These are phyloP conservation scores for Hippolais icterina DNA, from an alignment of 2,113 vertebrate species.

Conservation along the genomic window DNA sequence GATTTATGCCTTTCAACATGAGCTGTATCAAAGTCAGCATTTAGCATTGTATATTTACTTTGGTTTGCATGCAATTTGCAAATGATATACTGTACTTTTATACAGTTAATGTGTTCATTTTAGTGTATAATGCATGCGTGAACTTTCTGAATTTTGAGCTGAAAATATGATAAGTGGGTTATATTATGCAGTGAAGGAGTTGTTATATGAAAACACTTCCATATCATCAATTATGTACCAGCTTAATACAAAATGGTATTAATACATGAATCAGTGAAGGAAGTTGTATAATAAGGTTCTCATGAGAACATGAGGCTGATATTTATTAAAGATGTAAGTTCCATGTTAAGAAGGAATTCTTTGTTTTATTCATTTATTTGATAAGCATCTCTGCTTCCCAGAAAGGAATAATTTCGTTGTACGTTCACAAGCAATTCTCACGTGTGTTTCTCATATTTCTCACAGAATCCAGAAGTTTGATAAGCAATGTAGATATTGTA, in stretches of 20 bases:
- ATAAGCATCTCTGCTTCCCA: conserved; percentile 10
- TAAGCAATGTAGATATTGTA: neutral
- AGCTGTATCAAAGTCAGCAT: conserved; percentile 20
- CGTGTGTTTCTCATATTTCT: neutral
- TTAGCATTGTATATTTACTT: conserved; percentile 5
- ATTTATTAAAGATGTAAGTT: conserved; percentile 58
- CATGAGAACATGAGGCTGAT: conserved; percentile 36
- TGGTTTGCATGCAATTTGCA: conserved; percentile 3
- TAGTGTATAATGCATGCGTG: conserved; percentile 19
- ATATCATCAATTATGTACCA: conserved; percentile 56
- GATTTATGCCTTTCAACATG: conserved; percentile 12
- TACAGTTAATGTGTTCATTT: conserved; percentile 35
- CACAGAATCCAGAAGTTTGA: neutral
- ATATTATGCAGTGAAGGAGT: conserved; percentile 42
- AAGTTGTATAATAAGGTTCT: conserved; percentile 43
- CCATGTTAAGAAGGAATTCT: conserved; percentile 26
- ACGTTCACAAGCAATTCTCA: conserved; percentile 4
- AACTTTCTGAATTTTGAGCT: conserved; percentile 41
- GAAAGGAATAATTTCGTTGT: neutral
- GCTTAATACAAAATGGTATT: conserved; percentile 59
- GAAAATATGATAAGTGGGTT: conserved; percentile 62
- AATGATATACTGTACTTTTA: conserved; percentile 31
- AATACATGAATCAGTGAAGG: conserved; percentile 56
- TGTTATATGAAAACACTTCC: conserved; percentile 38
- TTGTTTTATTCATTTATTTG: conserved; percentile 54